These are phyloP conservation scores for Chauna torquata DNA, from an alignment of 2,113 vertebrate genomes.

Conservation along the genomic window DNA sequence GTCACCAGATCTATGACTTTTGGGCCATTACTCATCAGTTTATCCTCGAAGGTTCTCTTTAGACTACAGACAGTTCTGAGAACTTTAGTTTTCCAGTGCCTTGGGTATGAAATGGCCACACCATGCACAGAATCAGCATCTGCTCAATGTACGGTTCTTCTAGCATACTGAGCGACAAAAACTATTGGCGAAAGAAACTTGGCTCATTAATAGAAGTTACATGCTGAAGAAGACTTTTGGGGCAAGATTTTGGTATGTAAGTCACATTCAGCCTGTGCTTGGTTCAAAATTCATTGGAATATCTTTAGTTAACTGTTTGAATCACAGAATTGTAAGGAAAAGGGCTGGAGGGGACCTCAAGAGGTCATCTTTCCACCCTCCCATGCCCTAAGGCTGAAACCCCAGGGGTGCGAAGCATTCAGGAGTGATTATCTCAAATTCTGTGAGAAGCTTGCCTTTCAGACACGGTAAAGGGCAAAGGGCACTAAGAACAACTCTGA, in stretches of 20 bases:
- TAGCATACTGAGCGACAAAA: not conserved
- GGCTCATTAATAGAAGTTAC: not conserved
- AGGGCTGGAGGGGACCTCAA: not conserved
- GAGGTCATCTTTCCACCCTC: slow-evolving; percentile 4
- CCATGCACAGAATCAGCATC: not conserved
- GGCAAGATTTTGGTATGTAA: not conserved
- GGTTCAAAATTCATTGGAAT: not conserved
- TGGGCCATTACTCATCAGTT: not conserved
- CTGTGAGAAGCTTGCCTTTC: slow-evolving; percentile 71
- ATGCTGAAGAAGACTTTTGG: not conserved
- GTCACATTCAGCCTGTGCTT: not conserved
- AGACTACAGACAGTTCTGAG: not conserved
- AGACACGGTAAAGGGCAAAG: slow-evolving; percentile 66
- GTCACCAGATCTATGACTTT: not conserved
- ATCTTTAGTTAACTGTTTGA: not conserved
- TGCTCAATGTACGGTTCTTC: not conserved
- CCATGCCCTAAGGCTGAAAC: slow-evolving; percentile 10
- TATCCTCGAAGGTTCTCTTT: not conserved
- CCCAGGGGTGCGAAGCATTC: slow-evolving; percentile 48
- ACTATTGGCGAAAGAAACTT: not conserved
- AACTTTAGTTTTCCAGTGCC: not conserved
- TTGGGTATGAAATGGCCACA: not conserved
- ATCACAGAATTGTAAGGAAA: not conserved
- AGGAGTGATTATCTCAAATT: slow-evolving; percentile 48
- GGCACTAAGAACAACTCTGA: slow-evolving; percentile 62